phyloP scores from a whole-genome alignment of 2,113 vertebrate species.

The Ophiodon elongatus region DNA sequence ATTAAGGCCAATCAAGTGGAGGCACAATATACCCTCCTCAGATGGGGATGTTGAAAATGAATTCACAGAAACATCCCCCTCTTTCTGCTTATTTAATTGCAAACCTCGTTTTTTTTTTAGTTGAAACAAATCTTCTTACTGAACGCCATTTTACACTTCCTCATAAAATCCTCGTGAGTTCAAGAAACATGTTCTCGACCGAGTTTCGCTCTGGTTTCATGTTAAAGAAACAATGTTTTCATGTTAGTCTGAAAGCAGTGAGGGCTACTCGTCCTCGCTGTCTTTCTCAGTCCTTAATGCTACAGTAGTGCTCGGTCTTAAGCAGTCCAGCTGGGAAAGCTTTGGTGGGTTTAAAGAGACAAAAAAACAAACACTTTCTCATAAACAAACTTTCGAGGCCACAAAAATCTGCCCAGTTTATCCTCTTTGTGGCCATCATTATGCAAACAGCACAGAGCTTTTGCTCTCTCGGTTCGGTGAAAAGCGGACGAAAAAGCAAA shows the following conservation, averaged over 20 bases:
- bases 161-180: background rate
- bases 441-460: background rate
- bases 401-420: conserved; percentile 17
- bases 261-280: background rate
- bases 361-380: conserved; percentile 28
- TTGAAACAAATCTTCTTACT: conserved; percentile 18
- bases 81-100: background rate
- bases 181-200: background rate
- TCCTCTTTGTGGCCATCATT: conserved; percentile 19
- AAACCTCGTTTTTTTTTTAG: conserved; percentile 33
- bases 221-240: conserved; percentile 14
- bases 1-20: conserved; percentile 64
- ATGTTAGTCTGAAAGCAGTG: background rate
- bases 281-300: conserved; percentile 28
- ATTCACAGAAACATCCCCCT: conserved; percentile 17
- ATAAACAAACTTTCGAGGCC: conserved; percentile 48
- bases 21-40: conserved; percentile 38
- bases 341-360: conserved; percentile 41
- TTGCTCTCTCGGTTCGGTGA: background rate
- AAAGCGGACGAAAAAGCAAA: conserved; percentile 42
- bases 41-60: conserved; percentile 25
- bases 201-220: conserved; percentile 2
- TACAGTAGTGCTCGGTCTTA: conserved; percentile 1
- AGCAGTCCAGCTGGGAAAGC: conserved; percentile 57
- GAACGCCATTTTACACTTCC: background rate